Conservation (phyloP, 2,113 vertebrate species). For the Mormyrus iriodes region DNA sequence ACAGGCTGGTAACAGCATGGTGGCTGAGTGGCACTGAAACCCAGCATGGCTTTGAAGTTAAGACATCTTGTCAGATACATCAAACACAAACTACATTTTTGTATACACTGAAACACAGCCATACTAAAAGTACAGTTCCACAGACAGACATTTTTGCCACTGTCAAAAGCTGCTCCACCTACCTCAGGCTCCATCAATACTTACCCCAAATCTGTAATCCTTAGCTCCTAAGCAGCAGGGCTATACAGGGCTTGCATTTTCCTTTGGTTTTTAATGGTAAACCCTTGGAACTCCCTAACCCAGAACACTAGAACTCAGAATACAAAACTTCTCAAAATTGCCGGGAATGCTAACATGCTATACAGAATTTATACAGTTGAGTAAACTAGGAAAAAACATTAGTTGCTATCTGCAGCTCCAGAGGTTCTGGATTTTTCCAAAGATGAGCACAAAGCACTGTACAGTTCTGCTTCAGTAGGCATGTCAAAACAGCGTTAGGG, state of each 20-base stretch:
- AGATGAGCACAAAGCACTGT: not conserved
- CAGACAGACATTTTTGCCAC: not conserved
- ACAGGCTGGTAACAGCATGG: not conserved
- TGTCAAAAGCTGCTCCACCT: not conserved
- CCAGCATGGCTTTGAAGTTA: not conserved
- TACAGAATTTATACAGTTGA: not conserved
- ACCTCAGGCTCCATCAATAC: not conserved
- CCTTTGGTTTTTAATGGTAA: not conserved
- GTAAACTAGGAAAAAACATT: not conserved
- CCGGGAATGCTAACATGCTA: not conserved
- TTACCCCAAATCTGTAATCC: not conserved
- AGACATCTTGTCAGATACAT: not conserved
- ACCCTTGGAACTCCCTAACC: conserved; percentile 1
- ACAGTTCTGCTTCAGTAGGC: not conserved
- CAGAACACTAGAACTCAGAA: not conserved
- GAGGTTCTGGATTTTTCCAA: not conserved
- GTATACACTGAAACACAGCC: not conserved
- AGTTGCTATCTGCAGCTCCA: not conserved
- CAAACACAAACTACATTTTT: not conserved
- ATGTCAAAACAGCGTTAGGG: not conserved
- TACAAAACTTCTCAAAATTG: not conserved
- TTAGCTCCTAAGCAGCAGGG: not conserved
- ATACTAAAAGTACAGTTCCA: not conserved
- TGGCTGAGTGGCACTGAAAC: not conserved
- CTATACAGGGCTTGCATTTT: not conserved